Conservation (phyloP, 2,797 vertebrate species). For the Lates japonicus region DNA sequence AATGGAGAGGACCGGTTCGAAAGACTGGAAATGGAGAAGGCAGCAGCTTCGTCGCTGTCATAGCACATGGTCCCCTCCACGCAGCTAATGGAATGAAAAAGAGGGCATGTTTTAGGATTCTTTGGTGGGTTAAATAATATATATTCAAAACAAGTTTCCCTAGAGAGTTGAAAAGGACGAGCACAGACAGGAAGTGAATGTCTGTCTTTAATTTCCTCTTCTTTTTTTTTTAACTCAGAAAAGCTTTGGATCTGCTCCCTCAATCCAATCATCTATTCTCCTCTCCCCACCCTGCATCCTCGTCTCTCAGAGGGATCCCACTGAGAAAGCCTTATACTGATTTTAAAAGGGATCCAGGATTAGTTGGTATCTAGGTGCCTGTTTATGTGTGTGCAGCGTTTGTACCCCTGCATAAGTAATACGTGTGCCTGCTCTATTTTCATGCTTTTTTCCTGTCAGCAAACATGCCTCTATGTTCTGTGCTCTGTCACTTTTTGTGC, state of each 20-base stretch:
- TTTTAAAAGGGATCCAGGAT: conserved; percentile 42
- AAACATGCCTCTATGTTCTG: conserved; percentile 7
- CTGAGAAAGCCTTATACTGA: not conserved
- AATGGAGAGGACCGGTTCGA: conserved; percentile 96
- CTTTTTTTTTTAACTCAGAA: conserved; percentile 7
- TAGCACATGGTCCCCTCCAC: conserved; percentile 91
- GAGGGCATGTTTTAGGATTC: not conserved
- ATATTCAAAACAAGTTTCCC: conserved; percentile 11
- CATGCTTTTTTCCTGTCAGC: not conserved
- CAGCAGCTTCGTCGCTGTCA: conserved; percentile 94
- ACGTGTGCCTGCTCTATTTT: conserved; percentile 5
- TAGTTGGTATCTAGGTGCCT: conserved; percentile 55
- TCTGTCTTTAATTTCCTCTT: conserved; percentile 40
- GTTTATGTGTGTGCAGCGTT: conserved; percentile 10
- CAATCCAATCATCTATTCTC: conserved; percentile 16
- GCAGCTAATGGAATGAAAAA: conserved; percentile 80
- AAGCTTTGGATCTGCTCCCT: conserved; percentile 16
- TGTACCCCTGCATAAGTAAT: not conserved
- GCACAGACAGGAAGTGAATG: not conserved
- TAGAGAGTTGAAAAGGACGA: not conserved
- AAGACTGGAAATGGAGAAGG: conserved; percentile 92
- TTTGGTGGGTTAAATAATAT: not conserved
- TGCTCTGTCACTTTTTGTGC: conserved; percentile 4
- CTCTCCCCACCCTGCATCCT: not conserved
- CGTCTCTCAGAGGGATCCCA: conserved; percentile 1